Base-by-base conservation (phyloP, 2,888 invertebrate genomes). In the Pycnomerus fuliginosus region DNA sequence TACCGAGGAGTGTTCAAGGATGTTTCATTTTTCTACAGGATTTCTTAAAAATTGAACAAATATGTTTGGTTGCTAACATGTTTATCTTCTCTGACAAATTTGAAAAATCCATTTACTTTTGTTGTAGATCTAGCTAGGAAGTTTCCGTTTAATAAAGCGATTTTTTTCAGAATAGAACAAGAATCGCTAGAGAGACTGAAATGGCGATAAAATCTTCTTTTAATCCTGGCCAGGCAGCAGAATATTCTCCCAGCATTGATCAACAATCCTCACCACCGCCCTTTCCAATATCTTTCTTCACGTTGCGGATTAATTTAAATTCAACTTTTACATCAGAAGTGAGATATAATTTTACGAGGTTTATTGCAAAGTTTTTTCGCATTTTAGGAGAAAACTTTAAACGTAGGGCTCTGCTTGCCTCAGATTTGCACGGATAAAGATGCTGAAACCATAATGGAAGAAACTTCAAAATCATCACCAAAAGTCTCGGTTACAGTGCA, bases 341-440 rank as follows among this genome's bases (percentile, higher is more conserved):
- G 58, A 35, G 28, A 7, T 1, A 28, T 31, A 31, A 38, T 10
- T n/a, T n/a, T n/a, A n/a, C n/a, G n/a, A n/a, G n/a, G n/a, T n/a
- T n/a, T n/a, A n/a, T n/a, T n/a, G n/a, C n/a, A n/a, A n/a, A n/a
- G n/a, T n/a, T n/a, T n/a, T n/a, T n/a, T n/a, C 27, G 47, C 14
- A 22, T 70, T 68, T 15, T 68, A 89, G 88, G 77, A 79, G 22
- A 81, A 85, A 62, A 79, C 82, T 2, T 73, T 90, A 29, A 84
- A 87, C 61, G 74, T 90, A 3, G 90, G 90, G 0, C 71, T 87
- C 8, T 90, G 90, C 63, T 72, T 90, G 38, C 90, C 90, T 8
- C 75, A 77, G 35, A 75, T 80, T 3, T 90, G 90, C 65, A 72
- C 77, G 3, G 77, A 79, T 3, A 66, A 71, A 2, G 85, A 85